A percentile compares a stretch with the other conserved stretches of the same genome.
These are phyloP conservation scores for Diorhabda carinulata DNA, from an alignment of 1,140 invertebrate species.

Conservation along the genomic window DNA sequence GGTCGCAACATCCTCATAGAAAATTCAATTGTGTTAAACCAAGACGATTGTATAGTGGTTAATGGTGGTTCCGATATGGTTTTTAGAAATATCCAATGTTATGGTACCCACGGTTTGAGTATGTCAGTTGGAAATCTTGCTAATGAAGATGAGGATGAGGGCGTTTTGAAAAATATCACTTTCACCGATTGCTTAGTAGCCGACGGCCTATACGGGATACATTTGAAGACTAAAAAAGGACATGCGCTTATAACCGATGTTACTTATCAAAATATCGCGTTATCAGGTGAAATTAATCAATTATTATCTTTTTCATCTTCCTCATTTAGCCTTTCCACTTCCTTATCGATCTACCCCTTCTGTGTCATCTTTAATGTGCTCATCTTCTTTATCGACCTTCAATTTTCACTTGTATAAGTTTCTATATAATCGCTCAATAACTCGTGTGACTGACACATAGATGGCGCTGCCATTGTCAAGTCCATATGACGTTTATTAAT, in stretches of 20 bases:
- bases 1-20: neutral
- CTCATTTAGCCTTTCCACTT: too few species aligned
- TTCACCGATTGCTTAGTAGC: neutral
- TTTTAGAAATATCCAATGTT: neutral
- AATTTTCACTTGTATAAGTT: too few species aligned
- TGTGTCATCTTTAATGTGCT: too few species aligned
- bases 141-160: neutral
- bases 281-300: neutral
- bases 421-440: too few species aligned
- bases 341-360: too few species aligned
- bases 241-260: constrained; percentile 2
- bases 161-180: neutral
- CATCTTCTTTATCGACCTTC: too few species aligned
- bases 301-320: too few species aligned
- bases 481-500: too few species aligned
- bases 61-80: constrained; percentile 9
- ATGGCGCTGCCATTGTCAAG: too few species aligned
- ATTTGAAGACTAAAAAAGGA: constrained; percentile 9
- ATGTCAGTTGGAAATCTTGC: constrained; percentile 6
- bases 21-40: constrained; percentile 3
- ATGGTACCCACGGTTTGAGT: constrained; percentile 9
- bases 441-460: too few species aligned
- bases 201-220: neutral
- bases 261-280: constrained; percentile 3
- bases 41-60: constrained; percentile 14